These are phyloP conservation scores for Pheosia tremula DNA, from an alignment of 2,888 invertebrate species.

Conservation along the genomic window DNA sequence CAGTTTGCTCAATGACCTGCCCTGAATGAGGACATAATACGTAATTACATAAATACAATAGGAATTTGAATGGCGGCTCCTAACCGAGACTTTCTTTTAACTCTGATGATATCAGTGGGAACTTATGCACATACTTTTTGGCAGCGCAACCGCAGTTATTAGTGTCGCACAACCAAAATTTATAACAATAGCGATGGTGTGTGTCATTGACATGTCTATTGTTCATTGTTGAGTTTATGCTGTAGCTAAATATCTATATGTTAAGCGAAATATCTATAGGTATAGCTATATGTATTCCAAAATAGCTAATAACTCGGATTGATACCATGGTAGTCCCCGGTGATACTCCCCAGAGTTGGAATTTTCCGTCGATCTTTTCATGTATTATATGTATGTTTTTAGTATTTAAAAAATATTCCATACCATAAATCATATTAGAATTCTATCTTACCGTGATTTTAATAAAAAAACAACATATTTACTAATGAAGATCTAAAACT, in stretches of 20 bases:
- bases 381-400: too few relatives aligned
- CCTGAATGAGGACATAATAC: background rate
- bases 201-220: conserved; percentile 50
- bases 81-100: conserved; percentile 32
- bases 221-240: conserved; percentile 49
- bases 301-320: too few relatives aligned
- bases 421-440: too few relatives aligned
- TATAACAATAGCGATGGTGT: conserved; percentile 42
- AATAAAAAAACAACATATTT: too few relatives aligned
- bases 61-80: background rate
- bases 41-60: background rate
- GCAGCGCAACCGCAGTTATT: conserved; percentile 25
- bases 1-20: background rate
- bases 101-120: conserved; percentile 36
- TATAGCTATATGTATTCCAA: too few relatives aligned
- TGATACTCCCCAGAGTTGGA: too few relatives aligned
- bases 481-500: too few relatives aligned
- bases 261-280: too few relatives aligned
- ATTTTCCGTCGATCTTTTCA: too few relatives aligned
- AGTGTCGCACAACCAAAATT: conserved; percentile 33
- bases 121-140: conserved; percentile 27
- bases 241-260: conserved; percentile 25
- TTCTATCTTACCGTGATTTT: too few relatives aligned
- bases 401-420: too few relatives aligned
- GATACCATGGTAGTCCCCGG: too few relatives aligned